Base-by-base conservation (phyloP, 2,888 invertebrate genomes). In the Dicroscelio sp. region DNA sequence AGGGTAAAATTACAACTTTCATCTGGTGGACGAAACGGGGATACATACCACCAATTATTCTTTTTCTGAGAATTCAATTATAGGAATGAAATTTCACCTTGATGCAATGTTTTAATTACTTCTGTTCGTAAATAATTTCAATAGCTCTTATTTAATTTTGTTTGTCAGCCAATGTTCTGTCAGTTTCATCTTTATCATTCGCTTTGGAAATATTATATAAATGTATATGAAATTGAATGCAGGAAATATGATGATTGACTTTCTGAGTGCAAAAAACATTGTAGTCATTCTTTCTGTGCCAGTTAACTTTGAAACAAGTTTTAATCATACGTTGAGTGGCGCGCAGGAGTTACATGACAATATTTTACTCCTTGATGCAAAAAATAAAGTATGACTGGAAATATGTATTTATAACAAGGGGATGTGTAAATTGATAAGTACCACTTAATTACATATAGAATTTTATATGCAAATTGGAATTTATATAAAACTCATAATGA, bases 271-370 rank as follows among this genome's bases (percentile, higher is more conserved):
- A 71, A 71, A 52, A 73, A 73, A 38, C 73, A 31, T 31, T 5
- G 58, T 73, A 76, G 27, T 35, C 38, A 76, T 76, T 33, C 38
- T 76, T 76, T 58, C 27, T 35, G 60, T 60, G 35, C 38, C 35
- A 60, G 76, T 58, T 76, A 76, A 76, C 76, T 60, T 76, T 60
- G 76, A 76, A 76, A 60, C 27, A 60, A 76, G 76, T 76, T 76
- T 76, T 76, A 76, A 58, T 76, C 60, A 76, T 76, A 58, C 76
- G 58, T 76, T 60, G 60, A 58, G 48, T 73, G 52, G 73, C 38
- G 73, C 38, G 52, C 73, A 52, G n/a, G 58, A 55, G 58, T 35
- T 75, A 35, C 58, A 75, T 75, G 58, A 78, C 60, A 75, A 75
- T 75, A 75, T 75, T 55, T 75, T 75, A 52, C 58, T 35, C 52